Conservation (phyloP, 2,113 vertebrate species). For the Lates calcarifer region DNA sequence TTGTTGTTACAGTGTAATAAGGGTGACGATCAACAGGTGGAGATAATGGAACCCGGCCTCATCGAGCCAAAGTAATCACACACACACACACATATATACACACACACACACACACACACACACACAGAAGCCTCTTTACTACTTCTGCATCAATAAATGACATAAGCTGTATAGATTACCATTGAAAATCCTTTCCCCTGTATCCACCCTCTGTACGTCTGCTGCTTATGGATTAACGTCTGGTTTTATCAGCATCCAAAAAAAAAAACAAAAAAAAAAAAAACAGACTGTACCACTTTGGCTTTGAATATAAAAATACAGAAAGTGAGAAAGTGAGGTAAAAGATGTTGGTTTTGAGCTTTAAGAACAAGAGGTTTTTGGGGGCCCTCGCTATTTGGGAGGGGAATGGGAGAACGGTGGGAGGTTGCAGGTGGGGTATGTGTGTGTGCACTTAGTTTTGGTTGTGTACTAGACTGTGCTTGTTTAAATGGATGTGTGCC, state of each 20-base stretch:
- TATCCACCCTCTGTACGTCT: conserved; percentile 28
- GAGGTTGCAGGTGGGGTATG: conserved; percentile 63
- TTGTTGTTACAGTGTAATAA: conserved; percentile 53
- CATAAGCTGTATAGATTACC: conserved; percentile 44
- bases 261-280: too few relatives aligned
- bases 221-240: conserved; percentile 27
- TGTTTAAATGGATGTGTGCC: conserved; percentile 42
- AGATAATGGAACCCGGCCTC: conserved; percentile 45
- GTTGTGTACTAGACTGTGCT: conserved; percentile 19
- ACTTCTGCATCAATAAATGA: conserved; percentile 47
- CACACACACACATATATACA: conserved; percentile 6
- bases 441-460: conserved; percentile 6
- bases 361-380: conserved; percentile 30
- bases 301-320: conserved; percentile 3
- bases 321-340: conserved; percentile 27
- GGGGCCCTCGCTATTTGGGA: conserved; percentile 32
- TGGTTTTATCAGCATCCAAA: conserved; percentile 32
- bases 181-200: conserved; percentile 44
- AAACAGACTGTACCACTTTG: too few relatives aligned
- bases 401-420: conserved; percentile 30
- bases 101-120: conserved; percentile 10
- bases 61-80: conserved; percentile 36
- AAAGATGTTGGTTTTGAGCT: conserved; percentile 23
- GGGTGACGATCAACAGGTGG: conserved; percentile 55
- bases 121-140: neutral